Conservation (phyloP, 2,797 vertebrate species). For the Epinephelus coioides region DNA sequence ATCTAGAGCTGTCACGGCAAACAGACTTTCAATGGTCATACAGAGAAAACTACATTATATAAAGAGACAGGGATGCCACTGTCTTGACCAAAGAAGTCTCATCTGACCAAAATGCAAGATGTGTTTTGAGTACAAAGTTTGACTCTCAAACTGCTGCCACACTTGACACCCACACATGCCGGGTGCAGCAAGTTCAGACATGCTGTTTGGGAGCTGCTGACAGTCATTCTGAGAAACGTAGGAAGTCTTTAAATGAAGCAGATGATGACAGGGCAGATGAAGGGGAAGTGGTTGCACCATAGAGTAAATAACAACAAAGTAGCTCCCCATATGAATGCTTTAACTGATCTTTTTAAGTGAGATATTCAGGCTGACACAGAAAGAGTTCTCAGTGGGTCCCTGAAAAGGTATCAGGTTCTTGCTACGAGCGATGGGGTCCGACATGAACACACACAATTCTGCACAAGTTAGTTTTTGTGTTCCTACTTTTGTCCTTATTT, state of each 20-base stretch:
- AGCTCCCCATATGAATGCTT: background rate
- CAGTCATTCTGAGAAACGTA: slow-evolving; percentile 61
- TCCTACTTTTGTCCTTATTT: background rate
- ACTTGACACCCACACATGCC: slow-evolving; percentile 23
- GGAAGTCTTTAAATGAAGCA: slow-evolving; percentile 39
- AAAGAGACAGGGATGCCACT: background rate
- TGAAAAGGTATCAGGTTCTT: no score
- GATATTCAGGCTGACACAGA: background rate
- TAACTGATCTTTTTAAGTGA: background rate
- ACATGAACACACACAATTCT: background rate
- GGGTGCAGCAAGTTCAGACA: background rate
- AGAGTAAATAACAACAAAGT: slow-evolving; percentile 52
- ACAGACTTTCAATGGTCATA: background rate
- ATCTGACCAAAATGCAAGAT: background rate
- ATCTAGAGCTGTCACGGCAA: background rate
- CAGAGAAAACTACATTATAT: background rate
- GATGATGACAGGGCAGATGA: background rate
- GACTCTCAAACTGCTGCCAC: background rate
- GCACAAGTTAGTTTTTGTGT: background rate
- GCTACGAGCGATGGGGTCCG: no score
- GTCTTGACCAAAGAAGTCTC: background rate
- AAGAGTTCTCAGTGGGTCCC: background rate
- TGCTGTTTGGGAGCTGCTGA: slow-evolving; percentile 9
- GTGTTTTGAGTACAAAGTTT: background rate
- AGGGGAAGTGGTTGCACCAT: slow-evolving; percentile 3